phyloP scores from a whole-genome alignment of 1,140 invertebrate species.

The Reticulitermes speratus region DNA sequence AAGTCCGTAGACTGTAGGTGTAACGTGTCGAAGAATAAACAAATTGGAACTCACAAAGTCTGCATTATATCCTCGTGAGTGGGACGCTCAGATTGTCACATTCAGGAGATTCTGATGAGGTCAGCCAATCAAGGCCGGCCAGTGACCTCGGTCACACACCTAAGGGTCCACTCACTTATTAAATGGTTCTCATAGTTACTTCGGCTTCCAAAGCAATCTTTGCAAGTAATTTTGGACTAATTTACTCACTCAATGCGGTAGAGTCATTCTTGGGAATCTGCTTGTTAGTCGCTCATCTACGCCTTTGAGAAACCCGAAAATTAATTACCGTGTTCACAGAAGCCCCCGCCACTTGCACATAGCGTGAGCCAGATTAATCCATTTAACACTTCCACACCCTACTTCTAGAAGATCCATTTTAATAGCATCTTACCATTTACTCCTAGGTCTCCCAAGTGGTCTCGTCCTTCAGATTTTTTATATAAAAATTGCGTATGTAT shows the following conservation, averaged over 20 bases:
- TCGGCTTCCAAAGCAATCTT: neutral
- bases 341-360: neutral
- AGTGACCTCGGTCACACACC: neutral
- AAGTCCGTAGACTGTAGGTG: neutral
- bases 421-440: neutral
- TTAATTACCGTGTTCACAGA: neutral
- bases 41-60: neutral
- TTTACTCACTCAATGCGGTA: neutral
- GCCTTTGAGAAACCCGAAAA: neutral
- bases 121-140: constrained; percentile 16
- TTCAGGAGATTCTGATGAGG: neutral
- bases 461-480: neutral
- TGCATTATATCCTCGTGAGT: neutral
- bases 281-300: too few relatives aligned
- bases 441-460: neutral
- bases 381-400: neutral
- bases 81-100: neutral
- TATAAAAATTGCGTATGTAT: neutral
- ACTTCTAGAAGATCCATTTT: neutral
- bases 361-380: neutral
- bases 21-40: neutral
- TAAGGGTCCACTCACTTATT: neutral
- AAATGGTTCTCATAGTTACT: neutral
- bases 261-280: too few relatives aligned
- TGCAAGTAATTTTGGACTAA: neutral